phyloP scores from a whole-genome alignment of 2,113 vertebrate species.

The Antechinus stuartii region DNA sequence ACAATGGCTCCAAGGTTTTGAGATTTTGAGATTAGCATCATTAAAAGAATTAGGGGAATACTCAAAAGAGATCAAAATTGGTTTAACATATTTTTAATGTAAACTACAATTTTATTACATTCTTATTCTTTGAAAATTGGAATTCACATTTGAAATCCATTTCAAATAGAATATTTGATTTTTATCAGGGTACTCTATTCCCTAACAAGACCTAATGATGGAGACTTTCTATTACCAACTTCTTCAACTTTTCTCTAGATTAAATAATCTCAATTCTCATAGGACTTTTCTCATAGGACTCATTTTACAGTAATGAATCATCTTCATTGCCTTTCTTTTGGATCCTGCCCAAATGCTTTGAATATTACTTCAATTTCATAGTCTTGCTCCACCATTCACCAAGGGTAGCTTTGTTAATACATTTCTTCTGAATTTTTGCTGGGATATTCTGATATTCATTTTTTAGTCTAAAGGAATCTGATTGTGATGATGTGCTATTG shows the following conservation, averaged over 20 bases:
- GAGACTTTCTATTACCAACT: constrained; percentile 1
- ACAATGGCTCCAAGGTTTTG: neutral
- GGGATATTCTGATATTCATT: constrained; percentile 9
- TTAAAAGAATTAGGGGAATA: neutral
- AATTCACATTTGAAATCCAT: neutral
- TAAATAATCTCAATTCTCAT: constrained; percentile 21
- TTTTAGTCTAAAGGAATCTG: neutral
- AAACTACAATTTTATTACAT: neutral
- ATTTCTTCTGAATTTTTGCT: neutral
- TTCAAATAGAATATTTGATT: neutral
- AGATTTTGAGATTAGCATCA: neutral
- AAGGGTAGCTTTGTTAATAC: neutral
- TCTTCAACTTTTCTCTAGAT: neutral
- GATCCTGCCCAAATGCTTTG: neutral
- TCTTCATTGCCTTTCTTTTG: constrained; percentile 14
- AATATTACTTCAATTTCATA: constrained; percentile 47
- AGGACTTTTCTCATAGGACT: neutral
- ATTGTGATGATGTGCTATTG: neutral
- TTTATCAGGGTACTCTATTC: constrained; percentile 2
- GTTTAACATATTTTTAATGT: neutral
- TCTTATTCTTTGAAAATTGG: neutral
- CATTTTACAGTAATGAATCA: neutral
- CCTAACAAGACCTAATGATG: neutral
- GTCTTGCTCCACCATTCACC: neutral
- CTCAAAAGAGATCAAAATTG: neutral